Conservation (phyloP, 2,113 vertebrate genomes). For the Urocitellus parryii region DNA sequence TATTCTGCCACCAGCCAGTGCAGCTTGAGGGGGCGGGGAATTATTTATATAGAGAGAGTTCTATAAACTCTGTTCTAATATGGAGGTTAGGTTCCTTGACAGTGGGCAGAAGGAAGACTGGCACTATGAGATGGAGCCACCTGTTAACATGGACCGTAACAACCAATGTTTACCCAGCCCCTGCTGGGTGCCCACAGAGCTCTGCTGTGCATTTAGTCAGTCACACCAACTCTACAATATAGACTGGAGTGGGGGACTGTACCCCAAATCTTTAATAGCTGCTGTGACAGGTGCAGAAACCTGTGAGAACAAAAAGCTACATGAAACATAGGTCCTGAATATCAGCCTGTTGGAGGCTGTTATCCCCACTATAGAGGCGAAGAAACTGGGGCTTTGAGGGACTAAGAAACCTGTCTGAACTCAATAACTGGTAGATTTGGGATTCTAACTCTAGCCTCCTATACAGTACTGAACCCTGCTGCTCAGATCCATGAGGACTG, state of each 20-base stretch:
- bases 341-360: neutral
- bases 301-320: neutral
- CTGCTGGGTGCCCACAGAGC: neutral
- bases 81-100: neutral
- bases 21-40: accelerated
- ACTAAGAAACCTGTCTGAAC: neutral
- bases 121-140: neutral
- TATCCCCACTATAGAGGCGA: neutral
- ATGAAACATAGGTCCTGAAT: neutral
- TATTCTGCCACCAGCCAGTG: neutral
- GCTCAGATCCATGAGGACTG: neutral
- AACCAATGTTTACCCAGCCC: neutral
- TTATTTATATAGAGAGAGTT: neutral
- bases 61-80: neutral
- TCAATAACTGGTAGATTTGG: neutral
- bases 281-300: neutral
- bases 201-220: neutral
- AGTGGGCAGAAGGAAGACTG: neutral
- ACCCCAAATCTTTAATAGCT: neutral
- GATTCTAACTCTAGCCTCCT: neutral
- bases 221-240: neutral
- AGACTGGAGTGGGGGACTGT: neutral
- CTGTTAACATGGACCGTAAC: neutral
- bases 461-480: neutral
- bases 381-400: neutral